Conservation (phyloP, 1,140 invertebrate species). For the Lepidotrigona ventralis region DNA sequence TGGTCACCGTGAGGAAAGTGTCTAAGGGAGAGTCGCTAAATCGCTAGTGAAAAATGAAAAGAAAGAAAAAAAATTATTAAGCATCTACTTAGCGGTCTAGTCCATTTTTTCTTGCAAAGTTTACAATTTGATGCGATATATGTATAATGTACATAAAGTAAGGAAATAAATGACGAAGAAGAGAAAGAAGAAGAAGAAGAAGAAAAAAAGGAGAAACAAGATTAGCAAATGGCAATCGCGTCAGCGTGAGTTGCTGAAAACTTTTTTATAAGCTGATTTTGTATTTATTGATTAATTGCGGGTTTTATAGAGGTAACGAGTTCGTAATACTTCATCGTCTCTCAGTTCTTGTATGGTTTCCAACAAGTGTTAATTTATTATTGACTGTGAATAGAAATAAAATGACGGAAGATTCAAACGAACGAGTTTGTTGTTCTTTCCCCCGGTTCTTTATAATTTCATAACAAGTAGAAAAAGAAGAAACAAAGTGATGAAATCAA, state of each 20-base stretch:
- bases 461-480: neutral
- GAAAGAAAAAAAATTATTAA: slow-evolving; percentile 39
- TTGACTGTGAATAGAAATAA: slow-evolving; percentile 79
- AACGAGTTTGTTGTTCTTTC: neutral
- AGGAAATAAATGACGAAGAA: slow-evolving; percentile 11
- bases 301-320: slow-evolving; percentile 65
- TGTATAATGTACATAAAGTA: slow-evolving; percentile 59
- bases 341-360: slow-evolving; percentile 71
- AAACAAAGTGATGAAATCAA: neutral
- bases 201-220: slow-evolving; percentile 22
- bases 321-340: slow-evolving; percentile 66
- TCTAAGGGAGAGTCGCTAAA: slow-evolving; percentile 37
- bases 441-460: neutral
- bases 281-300: slow-evolving; percentile 77
- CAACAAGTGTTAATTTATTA: slow-evolving; percentile 79
- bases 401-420: slow-evolving; percentile 62
- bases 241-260: slow-evolving; percentile 41
- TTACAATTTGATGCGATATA: slow-evolving; percentile 51
- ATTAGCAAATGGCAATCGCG: slow-evolving; percentile 44
- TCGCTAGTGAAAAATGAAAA: slow-evolving; percentile 24
- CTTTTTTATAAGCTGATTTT: slow-evolving; percentile 76
- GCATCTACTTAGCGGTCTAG: slow-evolving; percentile 65
- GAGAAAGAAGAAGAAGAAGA: slow-evolving; percentile 2
- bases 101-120: slow-evolving; percentile 64
- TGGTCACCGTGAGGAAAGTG: neutral